These are phyloP conservation scores for Kradibia gibbosae DNA, from an alignment of 1,140 invertebrate genomes.

Conservation along the genomic window DNA sequence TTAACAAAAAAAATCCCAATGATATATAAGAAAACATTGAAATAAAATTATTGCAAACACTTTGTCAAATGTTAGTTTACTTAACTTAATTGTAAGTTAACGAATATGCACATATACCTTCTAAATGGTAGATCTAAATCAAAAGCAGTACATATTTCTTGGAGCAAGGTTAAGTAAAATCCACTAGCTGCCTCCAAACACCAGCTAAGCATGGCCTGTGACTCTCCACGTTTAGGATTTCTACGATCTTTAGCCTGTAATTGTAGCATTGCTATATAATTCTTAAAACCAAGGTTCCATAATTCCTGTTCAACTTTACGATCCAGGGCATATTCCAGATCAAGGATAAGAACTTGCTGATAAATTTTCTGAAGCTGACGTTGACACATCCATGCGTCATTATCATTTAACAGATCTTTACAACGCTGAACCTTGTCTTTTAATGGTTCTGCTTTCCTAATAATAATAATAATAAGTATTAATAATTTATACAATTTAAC, in stretches of 20 bases:
- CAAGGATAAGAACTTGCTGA: constrained; percentile 84
- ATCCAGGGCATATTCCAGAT: constrained; percentile 90
- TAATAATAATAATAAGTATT: constrained; percentile 14
- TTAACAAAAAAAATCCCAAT: too few relatives aligned
- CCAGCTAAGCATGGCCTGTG: constrained; percentile 82
- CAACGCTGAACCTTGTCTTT: constrained; percentile 79
- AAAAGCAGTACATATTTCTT: constrained; percentile 87
- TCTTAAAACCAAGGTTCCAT: constrained; percentile 92
- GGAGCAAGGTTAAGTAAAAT: constrained; percentile 86
- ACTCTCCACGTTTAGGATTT: constrained; percentile 81
- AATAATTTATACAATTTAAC: not conserved
- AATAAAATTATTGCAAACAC: too few relatives aligned
- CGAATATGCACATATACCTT: constrained; percentile 65
- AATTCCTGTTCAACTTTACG: constrained; percentile 91
- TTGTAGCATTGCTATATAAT: constrained; percentile 86
- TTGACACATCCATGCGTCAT: constrained; percentile 77
- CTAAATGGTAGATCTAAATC: constrained; percentile 86
- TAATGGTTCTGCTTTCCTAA: constrained; percentile 80
- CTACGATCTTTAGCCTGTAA: constrained; percentile 84
- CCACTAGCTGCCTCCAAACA: constrained; percentile 88
- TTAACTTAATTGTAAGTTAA: not conserved
- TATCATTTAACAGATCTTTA: constrained; percentile 77
- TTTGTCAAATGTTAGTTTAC: too few relatives aligned
- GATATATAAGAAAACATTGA: too few relatives aligned
- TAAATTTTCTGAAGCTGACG: constrained; percentile 83